Percentiles rank a stretch among this genome's conserved stretches.
phyloP scores from a whole-genome alignment of 2,113 vertebrate species.

The Limnothrissa miodon region DNA sequence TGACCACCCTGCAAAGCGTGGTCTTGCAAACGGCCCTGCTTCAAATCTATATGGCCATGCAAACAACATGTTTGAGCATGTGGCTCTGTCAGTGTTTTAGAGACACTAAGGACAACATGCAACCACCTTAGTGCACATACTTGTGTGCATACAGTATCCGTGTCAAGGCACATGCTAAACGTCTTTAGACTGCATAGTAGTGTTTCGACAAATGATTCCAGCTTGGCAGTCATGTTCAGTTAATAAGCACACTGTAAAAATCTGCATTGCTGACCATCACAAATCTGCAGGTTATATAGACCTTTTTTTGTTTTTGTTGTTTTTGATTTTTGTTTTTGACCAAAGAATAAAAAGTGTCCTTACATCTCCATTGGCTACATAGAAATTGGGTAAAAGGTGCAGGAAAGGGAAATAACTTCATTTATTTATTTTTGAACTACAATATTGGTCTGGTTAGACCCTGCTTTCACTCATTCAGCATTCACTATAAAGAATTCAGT shows the following conservation, averaged over 20 bases:
- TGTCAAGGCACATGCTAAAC: neutral
- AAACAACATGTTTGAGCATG: neutral
- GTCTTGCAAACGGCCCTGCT: neutral
- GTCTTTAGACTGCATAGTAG: neutral
- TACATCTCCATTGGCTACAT: too few species aligned
- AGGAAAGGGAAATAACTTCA: neutral
- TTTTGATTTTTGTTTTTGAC: too few species aligned
- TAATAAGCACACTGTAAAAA: neutral
- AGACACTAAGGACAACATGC: neutral
- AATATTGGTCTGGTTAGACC: neutral
- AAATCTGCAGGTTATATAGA: neutral
- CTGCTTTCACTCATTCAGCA: too few species aligned
- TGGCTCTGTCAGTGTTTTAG: neutral
- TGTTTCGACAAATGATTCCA: neutral
- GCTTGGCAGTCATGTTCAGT: neutral
- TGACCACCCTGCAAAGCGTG: constrained; percentile 8
- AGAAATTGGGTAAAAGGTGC: too few species aligned
- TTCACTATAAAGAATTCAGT: too few species aligned
- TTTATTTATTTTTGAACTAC: too few species aligned
- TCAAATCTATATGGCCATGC: neutral
- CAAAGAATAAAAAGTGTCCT: too few species aligned
- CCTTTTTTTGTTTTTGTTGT: too few species aligned
- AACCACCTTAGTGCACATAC: neutral
- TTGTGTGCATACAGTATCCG: neutral
- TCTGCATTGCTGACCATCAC: neutral